phyloP scores from a whole-genome alignment of 2,797 vertebrate genomes.

The Euphonia xanthogaster region DNA sequence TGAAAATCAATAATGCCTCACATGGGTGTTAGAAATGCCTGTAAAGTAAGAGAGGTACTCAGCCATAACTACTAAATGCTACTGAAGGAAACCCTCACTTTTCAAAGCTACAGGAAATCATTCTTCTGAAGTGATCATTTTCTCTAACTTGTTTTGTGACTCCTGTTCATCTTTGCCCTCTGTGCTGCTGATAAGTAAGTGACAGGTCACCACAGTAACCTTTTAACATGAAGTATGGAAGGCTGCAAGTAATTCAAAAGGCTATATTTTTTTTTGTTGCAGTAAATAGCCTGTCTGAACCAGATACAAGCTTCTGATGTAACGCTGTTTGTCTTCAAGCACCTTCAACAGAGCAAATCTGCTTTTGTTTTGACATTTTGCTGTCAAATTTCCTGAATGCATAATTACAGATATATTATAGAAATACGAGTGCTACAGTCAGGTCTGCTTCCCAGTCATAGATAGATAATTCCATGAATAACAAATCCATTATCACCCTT shows the following conservation, averaged over 20 bases:
- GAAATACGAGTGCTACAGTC: slow-evolving; percentile 29
- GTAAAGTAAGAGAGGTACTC: neutral
- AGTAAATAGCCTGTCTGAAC: slow-evolving; percentile 55
- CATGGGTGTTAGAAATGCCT: neutral
- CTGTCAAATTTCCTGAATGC: slow-evolving; percentile 59
- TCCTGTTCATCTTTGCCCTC: neutral
- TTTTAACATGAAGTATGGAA: neutral
- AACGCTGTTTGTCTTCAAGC: slow-evolving; percentile 45
- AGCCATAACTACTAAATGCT: neutral
- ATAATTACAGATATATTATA: slow-evolving; percentile 66
- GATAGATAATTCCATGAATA: slow-evolving; percentile 56
- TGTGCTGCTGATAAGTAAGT: neutral
- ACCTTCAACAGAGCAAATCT: slow-evolving; percentile 61
- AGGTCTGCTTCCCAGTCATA: slow-evolving; percentile 51
- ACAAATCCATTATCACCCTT: slow-evolving; percentile 47
- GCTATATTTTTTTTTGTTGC: slow-evolving; percentile 1
- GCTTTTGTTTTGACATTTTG: slow-evolving; percentile 66
- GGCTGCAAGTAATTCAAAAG: neutral
- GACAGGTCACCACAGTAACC: neutral
- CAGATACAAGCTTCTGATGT: slow-evolving; percentile 47
- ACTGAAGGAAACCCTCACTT: slow-evolving; percentile 13
- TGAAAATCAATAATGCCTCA: slow-evolving; percentile 37
- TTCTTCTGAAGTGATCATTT: neutral
- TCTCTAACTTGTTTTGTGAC: neutral
- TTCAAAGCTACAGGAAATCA: slow-evolving; percentile 25